These are phyloP conservation scores for Calypte anna DNA, from an alignment of 2,113 vertebrate genomes.

Conservation along the genomic window DNA sequence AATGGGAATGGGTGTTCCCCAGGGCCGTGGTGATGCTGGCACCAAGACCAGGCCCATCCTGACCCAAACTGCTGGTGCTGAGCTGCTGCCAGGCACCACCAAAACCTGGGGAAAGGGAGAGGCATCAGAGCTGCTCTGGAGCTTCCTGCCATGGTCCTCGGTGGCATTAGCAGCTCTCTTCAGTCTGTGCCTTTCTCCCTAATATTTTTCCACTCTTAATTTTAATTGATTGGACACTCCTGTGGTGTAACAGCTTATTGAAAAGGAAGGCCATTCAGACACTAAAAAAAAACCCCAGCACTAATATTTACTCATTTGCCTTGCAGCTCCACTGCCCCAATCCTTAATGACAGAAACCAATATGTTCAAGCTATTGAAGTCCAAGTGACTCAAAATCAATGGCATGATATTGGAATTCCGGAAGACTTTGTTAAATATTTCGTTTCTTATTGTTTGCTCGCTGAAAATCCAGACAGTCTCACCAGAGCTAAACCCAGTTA, in stretches of 20 bases:
- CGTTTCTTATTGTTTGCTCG: slow-evolving; percentile 76
- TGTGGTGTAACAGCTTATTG: background rate
- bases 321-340: slow-evolving; percentile 28
- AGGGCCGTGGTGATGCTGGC: background rate
- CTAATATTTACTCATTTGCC: slow-evolving; percentile 2
- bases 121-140: background rate
- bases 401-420: slow-evolving; percentile 63
- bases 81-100: background rate
- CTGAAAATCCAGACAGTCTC: slow-evolving; percentile 53
- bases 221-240: slow-evolving; percentile 15
- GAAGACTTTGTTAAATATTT: slow-evolving; percentile 71
- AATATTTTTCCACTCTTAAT: background rate
- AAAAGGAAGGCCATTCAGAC: background rate
- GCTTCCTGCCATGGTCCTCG: accelerated
- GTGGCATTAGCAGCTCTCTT: background rate
- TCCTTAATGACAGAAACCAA: slow-evolving; percentile 73
- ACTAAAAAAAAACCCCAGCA: background rate
- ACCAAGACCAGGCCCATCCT: accelerated
- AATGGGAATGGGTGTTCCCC: background rate
- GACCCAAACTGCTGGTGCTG: background rate
- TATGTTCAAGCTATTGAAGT: slow-evolving; percentile 62
- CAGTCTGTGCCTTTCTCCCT: background rate
- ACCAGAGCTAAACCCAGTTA: slow-evolving; percentile 48
- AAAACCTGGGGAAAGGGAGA: too few relatives aligned
- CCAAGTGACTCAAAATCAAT: slow-evolving; percentile 75